phyloP scores from a whole-genome alignment of 2,113 vertebrate genomes.

The Anolis sagrei region DNA sequence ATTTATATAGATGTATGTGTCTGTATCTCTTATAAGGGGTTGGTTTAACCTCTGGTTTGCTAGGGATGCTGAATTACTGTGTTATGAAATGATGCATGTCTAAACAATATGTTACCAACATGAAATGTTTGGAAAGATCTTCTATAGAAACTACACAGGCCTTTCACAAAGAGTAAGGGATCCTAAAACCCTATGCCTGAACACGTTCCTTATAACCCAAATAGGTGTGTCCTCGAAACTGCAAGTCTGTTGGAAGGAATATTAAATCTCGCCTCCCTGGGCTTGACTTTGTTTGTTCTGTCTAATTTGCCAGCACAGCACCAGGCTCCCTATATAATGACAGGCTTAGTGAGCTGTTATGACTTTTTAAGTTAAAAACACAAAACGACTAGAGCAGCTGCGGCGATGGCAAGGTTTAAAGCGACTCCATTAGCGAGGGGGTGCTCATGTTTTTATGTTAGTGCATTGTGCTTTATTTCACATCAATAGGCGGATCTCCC shows the following conservation, averaged over 20 bases:
- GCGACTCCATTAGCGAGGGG: neutral
- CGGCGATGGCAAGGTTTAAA: constrained; percentile 53
- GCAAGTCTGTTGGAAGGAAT: constrained; percentile 6
- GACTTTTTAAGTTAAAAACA: constrained; percentile 42
- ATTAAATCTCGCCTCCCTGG: neutral
- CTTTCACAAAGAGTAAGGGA: neutral
- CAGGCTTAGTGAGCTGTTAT: constrained; percentile 61
- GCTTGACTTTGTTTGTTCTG: constrained; percentile 40
- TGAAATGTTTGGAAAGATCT: too few species aligned
- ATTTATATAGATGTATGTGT: too few species aligned
- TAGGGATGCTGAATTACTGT: too few species aligned
- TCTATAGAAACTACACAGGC: too few species aligned
- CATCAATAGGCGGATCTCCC: too few species aligned
- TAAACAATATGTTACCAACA: too few species aligned
- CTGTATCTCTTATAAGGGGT: too few species aligned
- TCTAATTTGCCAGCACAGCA: constrained; percentile 51
- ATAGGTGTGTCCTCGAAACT: too few species aligned
- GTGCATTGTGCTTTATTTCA: neutral
- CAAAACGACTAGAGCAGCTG: neutral
- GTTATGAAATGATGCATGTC: too few species aligned
- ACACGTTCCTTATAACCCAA: neutral
- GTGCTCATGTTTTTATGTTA: constrained; percentile 26
- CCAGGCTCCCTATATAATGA: constrained; percentile 31
- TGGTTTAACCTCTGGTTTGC: too few species aligned
- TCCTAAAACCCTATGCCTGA: neutral